A percentile compares a stretch with the other conserved stretches of the same genome.
Conservation (phyloP, 1,140 invertebrate genomes). For the Heliothis virescens region DNA sequence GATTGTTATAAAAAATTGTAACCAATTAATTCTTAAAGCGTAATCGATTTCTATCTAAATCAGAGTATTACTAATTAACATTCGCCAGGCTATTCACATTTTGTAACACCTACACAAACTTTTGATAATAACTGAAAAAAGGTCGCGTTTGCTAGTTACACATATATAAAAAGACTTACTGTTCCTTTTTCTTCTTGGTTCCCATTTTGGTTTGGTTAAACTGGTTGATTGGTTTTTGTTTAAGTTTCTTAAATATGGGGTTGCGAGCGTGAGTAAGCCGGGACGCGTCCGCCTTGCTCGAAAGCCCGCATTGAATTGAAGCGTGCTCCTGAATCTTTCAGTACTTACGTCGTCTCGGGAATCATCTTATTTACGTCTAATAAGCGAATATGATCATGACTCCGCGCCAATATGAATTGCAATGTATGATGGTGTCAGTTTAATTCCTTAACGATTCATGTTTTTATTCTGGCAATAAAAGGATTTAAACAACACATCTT, state of each 20-base stretch:
- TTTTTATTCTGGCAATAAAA: too few relatives aligned
- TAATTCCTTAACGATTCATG: too few relatives aligned
- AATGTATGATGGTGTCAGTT: not conserved
- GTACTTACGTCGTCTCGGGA: slow-evolving; percentile 15
- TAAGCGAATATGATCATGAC: slow-evolving; percentile 11
- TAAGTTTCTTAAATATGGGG: not conserved
- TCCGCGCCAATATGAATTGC: not conserved
- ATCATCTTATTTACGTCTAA: slow-evolving; percentile 30
- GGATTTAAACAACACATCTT: too few relatives aligned
- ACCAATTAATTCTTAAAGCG: too few relatives aligned
- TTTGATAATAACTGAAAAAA: not conserved
- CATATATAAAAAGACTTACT: slow-evolving; percentile 16
- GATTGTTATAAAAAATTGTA: too few relatives aligned
- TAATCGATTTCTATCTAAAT: not conserved
- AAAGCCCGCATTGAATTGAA: slow-evolving; percentile 20
- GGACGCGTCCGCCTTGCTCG: slow-evolving; percentile 6
- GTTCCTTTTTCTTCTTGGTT: slow-evolving; percentile 45
- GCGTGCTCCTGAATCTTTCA: slow-evolving; percentile 27
- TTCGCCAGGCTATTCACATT: slow-evolving; percentile 14
- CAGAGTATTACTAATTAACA: slow-evolving; percentile 6
- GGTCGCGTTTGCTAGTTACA: not conserved
- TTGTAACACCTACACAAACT: not conserved
- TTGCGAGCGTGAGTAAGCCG: not conserved
- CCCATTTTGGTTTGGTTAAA: slow-evolving; percentile 12
- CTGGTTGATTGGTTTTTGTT: not conserved